Evolutionary conservation across 35 echinoderm and acorn worm genomes (phyloP).

Genomic region (Holothuria glaberrima): DNA sequence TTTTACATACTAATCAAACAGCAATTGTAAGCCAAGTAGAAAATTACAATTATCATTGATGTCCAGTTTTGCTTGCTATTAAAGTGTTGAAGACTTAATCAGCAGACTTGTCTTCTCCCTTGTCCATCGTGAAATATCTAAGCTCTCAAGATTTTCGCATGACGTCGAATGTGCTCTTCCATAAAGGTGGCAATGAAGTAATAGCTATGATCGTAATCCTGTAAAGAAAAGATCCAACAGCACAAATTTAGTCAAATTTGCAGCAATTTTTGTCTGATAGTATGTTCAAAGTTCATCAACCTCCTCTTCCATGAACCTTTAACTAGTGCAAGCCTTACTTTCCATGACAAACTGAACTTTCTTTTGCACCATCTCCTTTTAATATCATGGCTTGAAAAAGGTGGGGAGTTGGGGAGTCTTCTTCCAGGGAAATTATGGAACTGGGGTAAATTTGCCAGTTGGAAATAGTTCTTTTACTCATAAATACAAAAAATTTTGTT

Average conservation of each 20-base stretch:
- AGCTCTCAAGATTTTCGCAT: slow-evolving; percentile 59
- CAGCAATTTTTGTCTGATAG: neutral
- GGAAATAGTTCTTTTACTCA: too few species aligned
- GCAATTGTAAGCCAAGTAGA: too few species aligned
- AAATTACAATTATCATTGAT: too few species aligned
- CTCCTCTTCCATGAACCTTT: neutral
- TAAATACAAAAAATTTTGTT: too few species aligned
- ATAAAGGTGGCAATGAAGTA: slow-evolving; percentile 95
- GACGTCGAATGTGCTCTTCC: slow-evolving; percentile 87
- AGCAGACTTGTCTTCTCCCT: neutral
- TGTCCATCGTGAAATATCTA: neutral
- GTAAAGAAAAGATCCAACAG: slow-evolving; percentile 16
- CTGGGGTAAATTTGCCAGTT: too few species aligned
- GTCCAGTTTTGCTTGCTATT: too few species aligned
- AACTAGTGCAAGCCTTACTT: neutral
- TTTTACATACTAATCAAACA: too few species aligned
- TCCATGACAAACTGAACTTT: too few species aligned
- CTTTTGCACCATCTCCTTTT: too few species aligned
- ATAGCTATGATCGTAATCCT: slow-evolving; percentile 99
- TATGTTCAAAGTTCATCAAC: neutral
- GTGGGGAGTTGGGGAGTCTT: too few species aligned
- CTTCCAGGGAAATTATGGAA: too few species aligned
- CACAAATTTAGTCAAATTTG: neutral
- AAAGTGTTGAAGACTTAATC: neutral
- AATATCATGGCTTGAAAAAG: too few species aligned